These are phyloP conservation scores for Myotis vivesi DNA, from an alignment of 2,797 vertebrate species.

Conservation along the genomic window DNA sequence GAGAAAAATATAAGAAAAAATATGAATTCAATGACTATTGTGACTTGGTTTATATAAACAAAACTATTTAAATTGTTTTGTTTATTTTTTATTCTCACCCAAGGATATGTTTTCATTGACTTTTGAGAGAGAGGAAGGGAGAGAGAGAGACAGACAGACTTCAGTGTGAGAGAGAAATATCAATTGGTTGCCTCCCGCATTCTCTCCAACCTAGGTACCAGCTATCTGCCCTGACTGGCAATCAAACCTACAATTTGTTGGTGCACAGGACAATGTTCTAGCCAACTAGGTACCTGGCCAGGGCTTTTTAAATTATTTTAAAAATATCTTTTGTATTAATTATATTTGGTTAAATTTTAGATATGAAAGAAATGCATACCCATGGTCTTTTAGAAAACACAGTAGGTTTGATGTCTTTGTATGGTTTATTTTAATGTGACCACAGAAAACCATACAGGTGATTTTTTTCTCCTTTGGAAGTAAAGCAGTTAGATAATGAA, in stretches of 20 bases:
- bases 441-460: background rate
- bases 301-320: background rate
- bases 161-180: background rate
- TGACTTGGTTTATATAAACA: background rate
- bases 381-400: background rate
- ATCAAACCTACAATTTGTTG: background rate
- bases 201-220: too few species aligned
- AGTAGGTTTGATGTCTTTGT: background rate
- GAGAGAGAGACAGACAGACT: background rate
- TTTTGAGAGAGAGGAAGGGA: background rate
- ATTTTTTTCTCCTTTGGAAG: constrained; percentile 48
- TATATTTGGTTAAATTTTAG: background rate
- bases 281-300: background rate
- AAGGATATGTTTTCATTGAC: background rate
- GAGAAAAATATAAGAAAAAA: background rate
- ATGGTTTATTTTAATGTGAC: constrained; percentile 50
- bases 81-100: background rate
- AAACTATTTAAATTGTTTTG: background rate
- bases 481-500: constrained; percentile 64
- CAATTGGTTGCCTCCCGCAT: background rate
- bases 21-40: background rate
- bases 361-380: background rate
- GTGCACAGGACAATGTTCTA: background rate
- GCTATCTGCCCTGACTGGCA: background rate
- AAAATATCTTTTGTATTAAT: background rate